Evolutionary conservation across 2,113 vertebrate genomes (phyloP).

Genomic region (Delphinus delphis): DNA sequence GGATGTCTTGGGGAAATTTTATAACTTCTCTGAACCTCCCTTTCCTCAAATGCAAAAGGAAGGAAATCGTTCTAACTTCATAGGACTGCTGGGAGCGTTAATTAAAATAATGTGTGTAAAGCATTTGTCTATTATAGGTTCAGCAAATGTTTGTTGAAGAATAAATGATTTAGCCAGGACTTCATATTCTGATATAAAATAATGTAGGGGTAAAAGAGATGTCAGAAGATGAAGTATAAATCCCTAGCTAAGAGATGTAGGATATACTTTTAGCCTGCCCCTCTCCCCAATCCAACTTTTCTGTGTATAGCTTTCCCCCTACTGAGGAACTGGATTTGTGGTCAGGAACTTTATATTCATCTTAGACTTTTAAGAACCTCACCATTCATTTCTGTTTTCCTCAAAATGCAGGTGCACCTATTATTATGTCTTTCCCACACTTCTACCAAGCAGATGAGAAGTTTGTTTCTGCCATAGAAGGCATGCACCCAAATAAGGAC

Average conservation of each 20-base stretch:
- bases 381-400: constrained; percentile 4
- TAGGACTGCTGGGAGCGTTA: background rate
- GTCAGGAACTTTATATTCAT: background rate
- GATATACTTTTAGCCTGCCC: background rate
- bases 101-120: background rate
- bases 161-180: background rate
- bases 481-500: constrained; percentile 91
- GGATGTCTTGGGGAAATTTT: background rate
- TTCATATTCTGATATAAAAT: background rate
- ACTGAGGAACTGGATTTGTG: background rate
- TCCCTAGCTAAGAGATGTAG: background rate
- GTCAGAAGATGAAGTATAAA: background rate
- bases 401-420: constrained; percentile 89
- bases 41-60: constrained; percentile 28
- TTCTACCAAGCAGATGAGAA: constrained; percentile 94
- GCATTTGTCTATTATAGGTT: background rate
- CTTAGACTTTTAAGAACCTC: background rate
- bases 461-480: constrained; percentile 86
- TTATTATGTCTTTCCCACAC: constrained; percentile 96
- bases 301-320: background rate
- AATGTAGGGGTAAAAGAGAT: background rate
- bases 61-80: background rate
- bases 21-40: background rate
- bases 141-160: constrained; percentile 19
- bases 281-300: background rate